Percentiles rank a stretch among this genome's conserved stretches.
These are phyloP conservation scores for Cyprinodon variegatus DNA, from an alignment of 2,113 vertebrate genomes.

Conservation along the genomic window DNA sequence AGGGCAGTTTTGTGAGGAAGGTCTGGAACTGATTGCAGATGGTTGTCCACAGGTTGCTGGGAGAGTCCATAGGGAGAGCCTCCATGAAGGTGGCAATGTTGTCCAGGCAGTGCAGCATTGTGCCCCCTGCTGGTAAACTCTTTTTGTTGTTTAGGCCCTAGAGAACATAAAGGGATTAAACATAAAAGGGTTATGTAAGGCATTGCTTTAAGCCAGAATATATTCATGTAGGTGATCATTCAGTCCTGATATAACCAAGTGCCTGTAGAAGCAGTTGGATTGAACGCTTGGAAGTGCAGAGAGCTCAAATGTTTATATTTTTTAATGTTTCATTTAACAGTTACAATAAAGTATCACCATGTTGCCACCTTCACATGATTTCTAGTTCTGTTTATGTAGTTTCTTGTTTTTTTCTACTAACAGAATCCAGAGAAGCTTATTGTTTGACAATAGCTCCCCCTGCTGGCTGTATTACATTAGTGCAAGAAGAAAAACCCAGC, in stretches of 20 bases:
- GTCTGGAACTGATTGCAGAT: constrained; percentile 99
- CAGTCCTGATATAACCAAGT: constrained; percentile 57
- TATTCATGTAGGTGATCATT: constrained; percentile 67
- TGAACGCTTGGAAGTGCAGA: constrained; percentile 35
- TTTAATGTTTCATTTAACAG: constrained; percentile 32
- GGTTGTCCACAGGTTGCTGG: constrained; percentile 97
- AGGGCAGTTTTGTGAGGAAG: constrained; percentile 94
- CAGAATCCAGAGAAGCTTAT: constrained; percentile 7
- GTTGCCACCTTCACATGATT: constrained; percentile 29
- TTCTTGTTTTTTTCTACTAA: constrained; percentile 45
- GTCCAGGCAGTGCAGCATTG: constrained; percentile 97
- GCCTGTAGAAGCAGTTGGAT: constrained; percentile 21
- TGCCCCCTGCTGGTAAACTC: constrained; percentile 94
- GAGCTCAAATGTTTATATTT: constrained; percentile 21
- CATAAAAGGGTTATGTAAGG: constrained; percentile 63
- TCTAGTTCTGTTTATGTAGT: constrained; percentile 24
- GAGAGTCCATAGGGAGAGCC: constrained; percentile 97
- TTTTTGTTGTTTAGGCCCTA: constrained; percentile 99
- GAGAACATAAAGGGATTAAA: constrained; percentile 46
- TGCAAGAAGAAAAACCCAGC: constrained; percentile 12
- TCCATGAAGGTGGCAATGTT: constrained; percentile 98
- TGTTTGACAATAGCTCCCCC: constrained; percentile 75
- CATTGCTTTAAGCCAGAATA: constrained; percentile 33
- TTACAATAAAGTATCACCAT: constrained; percentile 36
- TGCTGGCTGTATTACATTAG: constrained; percentile 62